Conservation (phyloP, 2,888 invertebrate genomes). For the Autographa pulchrina region DNA sequence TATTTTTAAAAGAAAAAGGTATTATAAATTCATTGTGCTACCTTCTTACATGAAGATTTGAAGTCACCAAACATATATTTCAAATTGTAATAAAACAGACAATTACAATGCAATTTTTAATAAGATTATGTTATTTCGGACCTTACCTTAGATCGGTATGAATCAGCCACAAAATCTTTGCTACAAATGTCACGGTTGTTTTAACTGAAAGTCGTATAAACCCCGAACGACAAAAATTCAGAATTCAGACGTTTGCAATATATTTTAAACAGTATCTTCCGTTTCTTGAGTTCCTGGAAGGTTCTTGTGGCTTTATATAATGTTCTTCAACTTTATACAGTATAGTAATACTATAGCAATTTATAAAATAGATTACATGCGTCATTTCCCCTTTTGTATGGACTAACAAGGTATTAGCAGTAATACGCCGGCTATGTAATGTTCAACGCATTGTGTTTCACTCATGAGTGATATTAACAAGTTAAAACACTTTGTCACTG, state of each 20-base stretch:
- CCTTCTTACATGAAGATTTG: neutral
- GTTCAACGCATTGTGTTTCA: slow-evolving; percentile 12
- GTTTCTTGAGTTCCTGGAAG: no score
- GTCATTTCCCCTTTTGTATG: slow-evolving; percentile 29
- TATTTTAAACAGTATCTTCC: no score
- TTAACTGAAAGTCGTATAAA: neutral
- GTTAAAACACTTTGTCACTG: slow-evolving; percentile 1
- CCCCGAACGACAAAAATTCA: no score
- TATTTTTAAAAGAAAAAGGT: neutral
- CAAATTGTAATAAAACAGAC: neutral
- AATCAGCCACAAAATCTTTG: neutral
- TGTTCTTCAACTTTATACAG: neutral
- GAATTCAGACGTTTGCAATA: no score
- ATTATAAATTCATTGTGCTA: neutral
- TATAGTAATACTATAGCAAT: neutral
- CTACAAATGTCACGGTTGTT: neutral
- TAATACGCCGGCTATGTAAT: slow-evolving; percentile 33
- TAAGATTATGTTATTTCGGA: no score
- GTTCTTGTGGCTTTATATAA: no score
- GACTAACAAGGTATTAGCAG: slow-evolving; percentile 37
- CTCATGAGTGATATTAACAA: slow-evolving; percentile 14
- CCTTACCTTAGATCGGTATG: neutral
- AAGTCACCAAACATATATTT: neutral
- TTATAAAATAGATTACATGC: slow-evolving; percentile 18
- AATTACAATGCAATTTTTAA: neutral